Conservation (phyloP, 2,797 vertebrate genomes). For the Trachops cirrhosus region DNA sequence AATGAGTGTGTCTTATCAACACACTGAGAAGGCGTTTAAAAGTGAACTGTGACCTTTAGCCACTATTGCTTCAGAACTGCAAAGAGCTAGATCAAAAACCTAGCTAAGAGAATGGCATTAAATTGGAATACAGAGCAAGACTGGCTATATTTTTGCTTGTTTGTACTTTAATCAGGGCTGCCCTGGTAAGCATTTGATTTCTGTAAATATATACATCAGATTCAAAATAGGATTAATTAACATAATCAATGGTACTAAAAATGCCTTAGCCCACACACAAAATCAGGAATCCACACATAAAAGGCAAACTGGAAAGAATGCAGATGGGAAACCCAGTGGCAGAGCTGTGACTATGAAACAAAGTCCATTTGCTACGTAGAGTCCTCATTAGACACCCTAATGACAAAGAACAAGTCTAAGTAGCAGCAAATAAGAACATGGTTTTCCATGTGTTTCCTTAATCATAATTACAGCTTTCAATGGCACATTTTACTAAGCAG, state of each 20-base stretch:
- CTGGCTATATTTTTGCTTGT: constrained; percentile 44
- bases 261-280: background rate
- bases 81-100: constrained; percentile 53
- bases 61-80: constrained; percentile 23
- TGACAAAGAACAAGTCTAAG: background rate
- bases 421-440: background rate
- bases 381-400: background rate
- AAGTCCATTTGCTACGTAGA: background rate
- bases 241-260: constrained; percentile 36
- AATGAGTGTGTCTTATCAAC: constrained; percentile 41
- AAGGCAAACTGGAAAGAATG: background rate
- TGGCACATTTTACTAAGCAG: background rate
- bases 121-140: constrained; percentile 30
- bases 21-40: constrained; percentile 58
- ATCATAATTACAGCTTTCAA: background rate
- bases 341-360: background rate
- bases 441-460: background rate
- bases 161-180: constrained; percentile 21
- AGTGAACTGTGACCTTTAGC: constrained; percentile 55
- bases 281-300: constrained; percentile 8
- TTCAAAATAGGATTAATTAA: constrained; percentile 58
- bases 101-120: background rate
- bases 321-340: background rate
- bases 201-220: constrained; percentile 37
- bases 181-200: constrained; percentile 42